Evolutionary conservation across 2,797 vertebrate species (phyloP).

Genomic region (Onychomys leucogaster): DNA sequence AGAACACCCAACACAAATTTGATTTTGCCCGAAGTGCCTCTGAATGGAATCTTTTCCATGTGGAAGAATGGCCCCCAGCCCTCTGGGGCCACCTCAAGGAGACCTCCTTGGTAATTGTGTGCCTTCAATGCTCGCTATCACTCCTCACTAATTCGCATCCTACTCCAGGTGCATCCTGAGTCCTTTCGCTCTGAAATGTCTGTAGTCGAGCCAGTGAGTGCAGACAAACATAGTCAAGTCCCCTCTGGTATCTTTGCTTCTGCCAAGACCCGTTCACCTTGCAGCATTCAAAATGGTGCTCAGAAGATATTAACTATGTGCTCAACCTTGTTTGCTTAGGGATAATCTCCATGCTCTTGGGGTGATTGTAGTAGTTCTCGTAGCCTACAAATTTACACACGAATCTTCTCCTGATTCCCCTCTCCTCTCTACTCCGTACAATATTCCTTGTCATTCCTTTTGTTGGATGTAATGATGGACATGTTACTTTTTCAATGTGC

Average conservation of each 20-base stretch:
- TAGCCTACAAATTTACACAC: not conserved
- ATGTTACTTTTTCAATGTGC: not conserved
- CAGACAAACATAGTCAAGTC: not conserved
- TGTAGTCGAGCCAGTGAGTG: accelerated
- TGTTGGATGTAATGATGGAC: not conserved
- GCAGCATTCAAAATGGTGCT: accelerated
- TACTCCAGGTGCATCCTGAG: not conserved
- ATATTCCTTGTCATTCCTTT: not conserved
- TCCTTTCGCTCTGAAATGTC: not conserved
- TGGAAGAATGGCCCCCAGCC: not conserved
- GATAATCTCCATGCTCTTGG: not conserved
- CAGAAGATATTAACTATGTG: not conserved
- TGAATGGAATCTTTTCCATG: accelerated
- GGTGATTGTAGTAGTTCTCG: too few relatives aligned
- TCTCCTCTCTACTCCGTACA: not conserved
- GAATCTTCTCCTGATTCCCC: not conserved
- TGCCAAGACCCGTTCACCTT: too few relatives aligned
- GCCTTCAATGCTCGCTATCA: accelerated
- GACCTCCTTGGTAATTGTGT: not conserved
- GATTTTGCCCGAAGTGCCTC: not conserved
- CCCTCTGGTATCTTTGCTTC: not conserved
- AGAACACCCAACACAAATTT: not conserved
- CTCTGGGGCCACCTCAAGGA: not conserved
- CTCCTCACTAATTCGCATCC: not conserved
- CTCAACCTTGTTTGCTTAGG: not conserved